A percentile compares a stretch with the other conserved stretches of the same genome.
phyloP scores from a whole-genome alignment of 1,140 invertebrate genomes.

The Drosophila mauritiana region DNA sequence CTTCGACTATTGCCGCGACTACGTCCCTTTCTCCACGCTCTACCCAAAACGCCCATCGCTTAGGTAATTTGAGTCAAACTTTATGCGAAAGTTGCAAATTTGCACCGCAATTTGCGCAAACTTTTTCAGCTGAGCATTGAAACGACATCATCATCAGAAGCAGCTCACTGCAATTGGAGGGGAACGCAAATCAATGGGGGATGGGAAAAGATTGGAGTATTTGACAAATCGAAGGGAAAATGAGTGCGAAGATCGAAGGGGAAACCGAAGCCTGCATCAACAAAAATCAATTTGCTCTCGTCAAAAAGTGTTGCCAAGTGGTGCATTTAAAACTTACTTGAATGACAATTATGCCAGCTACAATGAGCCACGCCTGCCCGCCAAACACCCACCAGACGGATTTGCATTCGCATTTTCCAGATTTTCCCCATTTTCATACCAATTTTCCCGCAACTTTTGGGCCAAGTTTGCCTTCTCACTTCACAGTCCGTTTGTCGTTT shows the following conservation, averaged over 20 bases:
- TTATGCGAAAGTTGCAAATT: slow-evolving; percentile 82
- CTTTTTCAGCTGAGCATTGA: slow-evolving; percentile 54
- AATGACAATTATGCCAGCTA: slow-evolving; percentile 67
- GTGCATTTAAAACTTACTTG: slow-evolving; percentile 68
- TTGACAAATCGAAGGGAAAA: background rate
- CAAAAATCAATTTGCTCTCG: slow-evolving; percentile 70
- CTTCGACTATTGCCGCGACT: slow-evolving; percentile 44
- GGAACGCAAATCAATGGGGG: slow-evolving; percentile 35
- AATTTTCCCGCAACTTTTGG: slow-evolving; percentile 16
- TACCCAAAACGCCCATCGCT: slow-evolving; percentile 28
- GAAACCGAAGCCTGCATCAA: slow-evolving; percentile 10
- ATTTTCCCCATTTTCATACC: background rate
- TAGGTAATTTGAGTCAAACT: slow-evolving; percentile 80
- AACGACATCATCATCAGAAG: slow-evolving; percentile 48
- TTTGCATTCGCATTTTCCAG: slow-evolving; percentile 37
- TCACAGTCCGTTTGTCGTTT: slow-evolving; percentile 58
- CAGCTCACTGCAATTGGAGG: slow-evolving; percentile 10
- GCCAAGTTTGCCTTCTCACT: slow-evolving; percentile 42
- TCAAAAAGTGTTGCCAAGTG: slow-evolving; percentile 70
- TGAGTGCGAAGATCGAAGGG: background rate
- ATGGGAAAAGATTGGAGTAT: too few species aligned
- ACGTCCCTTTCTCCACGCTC: background rate
- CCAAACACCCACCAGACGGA: slow-evolving; percentile 6
- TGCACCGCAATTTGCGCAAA: slow-evolving; percentile 78
- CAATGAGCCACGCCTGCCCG: slow-evolving; percentile 1